Conservation (phyloP, 2,797 vertebrate genomes). For the Anguilla marmorata region DNA sequence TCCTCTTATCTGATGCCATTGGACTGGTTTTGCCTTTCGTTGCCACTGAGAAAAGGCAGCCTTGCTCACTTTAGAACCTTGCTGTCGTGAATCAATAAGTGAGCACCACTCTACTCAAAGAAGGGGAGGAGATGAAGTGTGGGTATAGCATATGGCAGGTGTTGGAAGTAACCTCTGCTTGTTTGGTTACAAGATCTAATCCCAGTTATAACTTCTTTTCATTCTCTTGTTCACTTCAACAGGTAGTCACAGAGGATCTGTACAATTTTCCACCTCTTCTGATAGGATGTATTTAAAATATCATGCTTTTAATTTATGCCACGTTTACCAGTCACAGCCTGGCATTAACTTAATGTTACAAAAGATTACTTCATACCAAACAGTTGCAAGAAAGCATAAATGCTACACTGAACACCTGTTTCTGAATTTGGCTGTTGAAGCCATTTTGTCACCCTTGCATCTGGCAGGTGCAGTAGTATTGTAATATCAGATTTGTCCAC, state of each 20-base stretch:
- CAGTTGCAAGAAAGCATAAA: background rate
- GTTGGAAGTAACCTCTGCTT: background rate
- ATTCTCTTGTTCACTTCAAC: background rate
- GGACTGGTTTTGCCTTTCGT: background rate
- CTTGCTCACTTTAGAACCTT: background rate
- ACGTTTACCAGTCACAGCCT: background rate
- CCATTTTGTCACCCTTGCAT: background rate
- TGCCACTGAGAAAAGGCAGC: background rate
- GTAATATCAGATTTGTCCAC: constrained; percentile 25
- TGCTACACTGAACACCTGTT: background rate
- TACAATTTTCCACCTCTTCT: background rate
- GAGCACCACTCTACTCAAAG: background rate
- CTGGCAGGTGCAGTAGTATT: background rate
- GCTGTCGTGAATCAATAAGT: background rate
- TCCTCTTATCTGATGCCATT: background rate
- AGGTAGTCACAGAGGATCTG: background rate
- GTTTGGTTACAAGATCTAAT: background rate
- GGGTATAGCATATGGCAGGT: background rate
- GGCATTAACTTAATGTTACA: background rate
- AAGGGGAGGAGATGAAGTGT: background rate
- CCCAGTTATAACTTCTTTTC: background rate
- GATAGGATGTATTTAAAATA: background rate
- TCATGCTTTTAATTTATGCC: background rate
- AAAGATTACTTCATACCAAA: background rate
- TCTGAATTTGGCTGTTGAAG: background rate